phyloP scores from a whole-genome alignment of 2,113 vertebrate genomes.

The Dinomys branickii region DNA sequence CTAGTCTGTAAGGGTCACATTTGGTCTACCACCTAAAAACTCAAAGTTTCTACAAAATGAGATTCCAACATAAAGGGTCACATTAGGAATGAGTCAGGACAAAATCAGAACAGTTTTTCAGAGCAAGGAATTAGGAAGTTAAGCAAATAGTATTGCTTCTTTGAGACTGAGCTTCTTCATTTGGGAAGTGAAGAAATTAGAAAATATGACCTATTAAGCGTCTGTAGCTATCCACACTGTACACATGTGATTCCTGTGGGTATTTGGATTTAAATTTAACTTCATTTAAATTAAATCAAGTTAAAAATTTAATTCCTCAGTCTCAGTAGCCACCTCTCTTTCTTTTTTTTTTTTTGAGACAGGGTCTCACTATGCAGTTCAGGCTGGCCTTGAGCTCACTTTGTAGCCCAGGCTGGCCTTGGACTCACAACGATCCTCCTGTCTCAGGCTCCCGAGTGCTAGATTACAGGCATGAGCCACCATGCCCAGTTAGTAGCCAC shows the following conservation, averaged over 20 bases:
- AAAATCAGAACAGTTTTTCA: slow-evolving; percentile 51
- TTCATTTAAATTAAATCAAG: slow-evolving; percentile 17
- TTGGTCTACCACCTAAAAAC: neutral
- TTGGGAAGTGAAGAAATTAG: slow-evolving; percentile 44
- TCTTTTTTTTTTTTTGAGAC: no score
- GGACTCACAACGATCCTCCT: no score
- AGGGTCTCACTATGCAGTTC: no score
- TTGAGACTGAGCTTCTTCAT: slow-evolving; percentile 38
- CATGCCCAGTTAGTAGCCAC: neutral
- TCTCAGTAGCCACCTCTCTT: neutral
- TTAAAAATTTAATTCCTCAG: neutral
- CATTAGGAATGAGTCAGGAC: neutral
- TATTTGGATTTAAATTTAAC: slow-evolving; percentile 1
- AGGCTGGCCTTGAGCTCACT: no score
- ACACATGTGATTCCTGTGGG: neutral
- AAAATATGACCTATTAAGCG: neutral
- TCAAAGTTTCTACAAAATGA: neutral
- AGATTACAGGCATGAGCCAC: no score
- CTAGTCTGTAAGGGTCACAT: neutral
- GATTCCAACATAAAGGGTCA: slow-evolving; percentile 58
- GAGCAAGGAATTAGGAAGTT: slow-evolving; percentile 54
- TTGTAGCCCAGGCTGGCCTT: no score
- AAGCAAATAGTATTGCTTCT: neutral
- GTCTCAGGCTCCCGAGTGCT: no score
- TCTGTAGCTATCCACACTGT: neutral